Conservation (phyloP, 2,113 vertebrate genomes). For the Gasterosteus nipponicus region DNA sequence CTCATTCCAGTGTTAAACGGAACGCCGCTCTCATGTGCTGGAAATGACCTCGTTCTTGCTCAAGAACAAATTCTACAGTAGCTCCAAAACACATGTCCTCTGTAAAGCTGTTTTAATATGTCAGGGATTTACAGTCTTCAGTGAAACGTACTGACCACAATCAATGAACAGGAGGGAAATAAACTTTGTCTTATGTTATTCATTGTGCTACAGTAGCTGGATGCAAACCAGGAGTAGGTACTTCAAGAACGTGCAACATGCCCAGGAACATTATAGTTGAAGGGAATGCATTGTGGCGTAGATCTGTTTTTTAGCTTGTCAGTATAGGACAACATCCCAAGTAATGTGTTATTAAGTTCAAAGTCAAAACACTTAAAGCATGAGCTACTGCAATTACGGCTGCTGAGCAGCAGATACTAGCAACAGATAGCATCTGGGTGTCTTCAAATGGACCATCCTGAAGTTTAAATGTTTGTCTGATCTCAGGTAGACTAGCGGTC, state of each 20-base stretch:
- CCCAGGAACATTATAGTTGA: neutral
- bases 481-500: neutral
- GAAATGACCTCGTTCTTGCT: slow-evolving; percentile 58
- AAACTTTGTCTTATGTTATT: neutral
- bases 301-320: neutral
- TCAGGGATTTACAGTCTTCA: slow-evolving; percentile 3
- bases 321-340: neutral
- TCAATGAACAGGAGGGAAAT: neutral
- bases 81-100: slow-evolving; percentile 25
- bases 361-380: neutral
- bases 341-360: neutral
- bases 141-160: slow-evolving; percentile 1
- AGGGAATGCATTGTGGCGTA: neutral
- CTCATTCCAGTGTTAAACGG: slow-evolving; percentile 74
- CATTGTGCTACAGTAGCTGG: neutral
- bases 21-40: slow-evolving; percentile 61
- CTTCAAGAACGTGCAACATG: neutral
- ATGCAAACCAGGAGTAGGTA: neutral
- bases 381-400: neutral
- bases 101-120: slow-evolving; percentile 11
- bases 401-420: neutral
- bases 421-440: neutral
- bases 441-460: neutral
- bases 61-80: slow-evolving; percentile 53
- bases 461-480: slow-evolving; percentile 1